Base-by-base conservation (phyloP, 2,888 invertebrate genomes). In the Pachymerium ferrugineum region DNA sequence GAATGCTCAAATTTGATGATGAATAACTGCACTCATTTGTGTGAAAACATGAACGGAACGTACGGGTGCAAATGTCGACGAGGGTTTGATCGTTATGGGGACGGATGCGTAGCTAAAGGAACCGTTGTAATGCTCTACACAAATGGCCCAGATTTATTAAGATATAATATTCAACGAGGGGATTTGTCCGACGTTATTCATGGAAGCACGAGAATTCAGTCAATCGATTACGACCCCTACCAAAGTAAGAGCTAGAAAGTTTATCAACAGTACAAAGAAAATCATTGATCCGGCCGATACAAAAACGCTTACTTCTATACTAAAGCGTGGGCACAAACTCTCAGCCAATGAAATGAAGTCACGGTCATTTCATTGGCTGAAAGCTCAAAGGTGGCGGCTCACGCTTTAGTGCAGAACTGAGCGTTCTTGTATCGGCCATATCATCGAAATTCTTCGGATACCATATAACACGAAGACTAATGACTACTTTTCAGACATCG, bases 21-120 rank as follows among this genome's bases (percentile, higher is more conserved):
- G 19, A 76, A 85, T 78, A 90, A 91, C 76, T 99, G 99, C 84
- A 94, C 97, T 0, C 99, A 99, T 80, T 85, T 91, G 38, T 99
- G 99, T 81, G 87, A 87, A 73, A 99, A 99, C 82, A 83, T 94
- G 70, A 96, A 97, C 80, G 98, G 97, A 30, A 89, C 90, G 0
- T 93, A 89, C 80, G 88, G 89, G 74, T 99, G 99, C 81, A 87
- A 89, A 28, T 99, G 99, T 79, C 87, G 89, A 19, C 87, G 89
- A 0, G 94, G 93, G 0, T 96, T 94, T 84, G 74, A 76, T 6
- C 28, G 72, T 22, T 83, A 89, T 75, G 92, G 92, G 3, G 94
- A 94, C 0, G 92, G 93, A 1, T 95, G 95, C 81, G 90, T 89
- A 77, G 89, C 88, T 0, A 78, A 76, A 69, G 78, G 78, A 10